Conservation (phyloP, 2,797 vertebrate genomes). For the Gadopsis marmoratus region DNA sequence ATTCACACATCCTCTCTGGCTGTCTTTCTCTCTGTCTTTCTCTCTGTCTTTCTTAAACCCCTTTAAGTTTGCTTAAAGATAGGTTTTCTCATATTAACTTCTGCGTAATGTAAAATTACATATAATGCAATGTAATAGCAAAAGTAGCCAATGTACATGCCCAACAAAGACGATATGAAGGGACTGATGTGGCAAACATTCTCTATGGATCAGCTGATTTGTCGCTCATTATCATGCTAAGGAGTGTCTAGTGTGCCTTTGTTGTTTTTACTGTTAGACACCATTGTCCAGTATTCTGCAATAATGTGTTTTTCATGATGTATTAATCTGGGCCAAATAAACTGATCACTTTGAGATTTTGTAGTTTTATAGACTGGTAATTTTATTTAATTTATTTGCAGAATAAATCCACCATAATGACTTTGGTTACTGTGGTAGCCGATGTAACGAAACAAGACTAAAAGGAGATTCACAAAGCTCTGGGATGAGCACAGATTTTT, state of each 20-base stretch:
- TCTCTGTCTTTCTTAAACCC: slow-evolving; percentile 3
- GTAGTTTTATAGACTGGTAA: too few relatives aligned
- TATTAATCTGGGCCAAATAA: neutral
- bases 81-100: neutral
- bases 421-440: neutral
- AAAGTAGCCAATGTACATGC: neutral
- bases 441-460: neutral
- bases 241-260: neutral
- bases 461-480: neutral
- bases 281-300: neutral
- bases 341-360: neutral
- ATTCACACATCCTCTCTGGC: slow-evolving; percentile 47
- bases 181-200: neutral
- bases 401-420: neutral
- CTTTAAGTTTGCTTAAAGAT: neutral
- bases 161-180: neutral
- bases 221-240: neutral
- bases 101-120: neutral
- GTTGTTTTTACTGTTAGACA: neutral
- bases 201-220: neutral
- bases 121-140: neutral
- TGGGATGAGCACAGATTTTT: too few relatives aligned
- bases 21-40: slow-evolving; percentile 11
- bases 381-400: neutral
- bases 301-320: neutral